Percentiles rank a stretch among this genome's conserved stretches.
Evolutionary conservation across 2,113 vertebrate species (phyloP).

Genomic region (Apistogramma diplotaenia): DNA sequence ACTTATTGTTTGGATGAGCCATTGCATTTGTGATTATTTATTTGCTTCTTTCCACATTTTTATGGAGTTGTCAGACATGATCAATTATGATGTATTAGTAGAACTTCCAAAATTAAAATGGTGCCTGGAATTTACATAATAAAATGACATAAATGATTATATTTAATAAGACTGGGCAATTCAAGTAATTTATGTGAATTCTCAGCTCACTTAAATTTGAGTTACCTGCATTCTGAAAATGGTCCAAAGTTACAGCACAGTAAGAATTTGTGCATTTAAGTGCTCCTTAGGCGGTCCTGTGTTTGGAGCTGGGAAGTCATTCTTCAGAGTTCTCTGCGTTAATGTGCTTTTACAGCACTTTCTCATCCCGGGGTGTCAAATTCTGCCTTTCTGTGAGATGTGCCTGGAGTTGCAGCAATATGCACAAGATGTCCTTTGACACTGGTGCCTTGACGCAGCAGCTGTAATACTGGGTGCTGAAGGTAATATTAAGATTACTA

Average conservation of each 20-base stretch:
- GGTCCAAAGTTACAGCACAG: neutral
- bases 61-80: neutral
- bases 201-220: too few relatives aligned
- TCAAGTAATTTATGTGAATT: neutral
- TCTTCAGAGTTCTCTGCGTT: neutral
- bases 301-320: neutral
- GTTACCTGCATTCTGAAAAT: neutral
- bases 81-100: neutral
- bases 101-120: neutral
- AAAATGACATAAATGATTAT: neutral
- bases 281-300: neutral
- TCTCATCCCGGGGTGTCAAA: neutral
- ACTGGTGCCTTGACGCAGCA: too few relatives aligned
- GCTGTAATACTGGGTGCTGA: too few relatives aligned
- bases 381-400: neutral
- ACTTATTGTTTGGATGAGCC: slow-evolving; percentile 4
- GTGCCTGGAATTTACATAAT: neutral
- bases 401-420: neutral
- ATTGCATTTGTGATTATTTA: slow-evolving; percentile 24
- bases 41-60: neutral
- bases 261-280: neutral
- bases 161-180: neutral
- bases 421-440: neutral
- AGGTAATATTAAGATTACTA: too few relatives aligned
- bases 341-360: neutral